These are phyloP conservation scores for Sceloporus undulatus DNA, from an alignment of 2,113 vertebrate species.

Conservation along the genomic window DNA sequence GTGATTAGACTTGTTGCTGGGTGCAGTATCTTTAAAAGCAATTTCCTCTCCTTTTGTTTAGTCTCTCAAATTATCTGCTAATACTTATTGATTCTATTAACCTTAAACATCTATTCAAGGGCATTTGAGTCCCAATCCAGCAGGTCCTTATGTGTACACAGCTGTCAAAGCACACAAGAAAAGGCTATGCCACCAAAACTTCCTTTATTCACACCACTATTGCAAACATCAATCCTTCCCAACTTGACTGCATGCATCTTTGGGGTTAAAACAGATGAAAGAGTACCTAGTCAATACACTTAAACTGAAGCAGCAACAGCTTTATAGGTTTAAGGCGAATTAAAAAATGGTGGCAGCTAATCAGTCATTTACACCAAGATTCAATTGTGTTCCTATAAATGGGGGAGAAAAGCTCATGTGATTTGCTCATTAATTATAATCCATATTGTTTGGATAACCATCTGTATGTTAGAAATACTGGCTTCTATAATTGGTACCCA, in stretches of 20 bases:
- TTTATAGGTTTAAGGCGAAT: background rate
- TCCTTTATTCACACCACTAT: background rate
- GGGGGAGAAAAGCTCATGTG: background rate
- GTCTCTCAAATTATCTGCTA: constrained; percentile 5
- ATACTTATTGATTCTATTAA: constrained; percentile 14
- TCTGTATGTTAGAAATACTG: background rate
- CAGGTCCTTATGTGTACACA: background rate
- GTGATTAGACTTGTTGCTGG: background rate
- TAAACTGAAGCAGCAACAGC: background rate
- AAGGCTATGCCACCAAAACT: background rate
- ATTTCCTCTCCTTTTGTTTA: constrained; percentile 33
- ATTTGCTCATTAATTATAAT: background rate
- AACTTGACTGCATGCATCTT: background rate
- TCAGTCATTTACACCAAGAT: background rate
- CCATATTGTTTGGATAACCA: background rate
- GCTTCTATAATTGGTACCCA: background rate
- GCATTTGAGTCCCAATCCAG: background rate
- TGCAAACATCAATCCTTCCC: background rate
- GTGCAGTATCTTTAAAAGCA: constrained; percentile 1
- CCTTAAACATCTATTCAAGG: background rate
- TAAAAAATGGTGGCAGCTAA: background rate
- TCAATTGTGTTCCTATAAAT: background rate
- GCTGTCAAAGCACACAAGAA: background rate
- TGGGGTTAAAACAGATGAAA: background rate
- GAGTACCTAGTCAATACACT: background rate